Base-by-base conservation (phyloP, 2,113 vertebrate species). In the Apteryx mantelli region DNA sequence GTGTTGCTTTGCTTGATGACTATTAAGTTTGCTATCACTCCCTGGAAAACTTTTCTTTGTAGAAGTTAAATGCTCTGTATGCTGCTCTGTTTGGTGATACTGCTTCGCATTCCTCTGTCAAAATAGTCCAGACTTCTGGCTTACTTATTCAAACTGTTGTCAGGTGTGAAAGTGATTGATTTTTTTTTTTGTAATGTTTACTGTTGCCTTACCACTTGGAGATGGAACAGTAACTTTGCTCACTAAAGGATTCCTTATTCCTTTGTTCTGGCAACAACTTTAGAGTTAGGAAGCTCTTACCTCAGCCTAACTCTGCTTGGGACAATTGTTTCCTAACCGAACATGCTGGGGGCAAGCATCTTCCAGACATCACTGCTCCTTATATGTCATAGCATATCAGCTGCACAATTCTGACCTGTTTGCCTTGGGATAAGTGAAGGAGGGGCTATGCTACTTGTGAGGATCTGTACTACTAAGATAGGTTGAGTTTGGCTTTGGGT, bases 11-110 rank as follows among this genome's bases (percentile, higher is more conserved):
- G 17, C 26, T 71, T 74, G 52, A 9, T 73, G 42, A 22, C 32
- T 66, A 1, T n/a, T 0, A 0, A 18, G 2, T 56, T 73, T 26
- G 13, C 28, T 53, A 0, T 52, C 38, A 11, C 19, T 70, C 68
- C 40, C 53, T 84, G 26, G 11, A 83, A 91, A 46, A 36, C 7
- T 36, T 66, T 75, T 20, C 9, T 46, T 50, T n/a, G 25, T 60
- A 86, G 44, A 78, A 28, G 6, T 58, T 66, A 81, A 82, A 24
- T 50, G 5, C 11, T 71, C 4, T 36, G 22, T 40, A n/a, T 58
- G 38, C 26, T 86, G n/a, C 38, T 34, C 7, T 70, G 6, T 77
- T 52, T 70, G 20, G 7, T 55, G 40, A 17, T 25, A 25, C 5
- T 56, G 2, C 30, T 64, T 56, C 38, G 19, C 2, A 0, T 71